Base-by-base conservation (phyloP, 1,140 invertebrate genomes). In the Linepithema humile region DNA sequence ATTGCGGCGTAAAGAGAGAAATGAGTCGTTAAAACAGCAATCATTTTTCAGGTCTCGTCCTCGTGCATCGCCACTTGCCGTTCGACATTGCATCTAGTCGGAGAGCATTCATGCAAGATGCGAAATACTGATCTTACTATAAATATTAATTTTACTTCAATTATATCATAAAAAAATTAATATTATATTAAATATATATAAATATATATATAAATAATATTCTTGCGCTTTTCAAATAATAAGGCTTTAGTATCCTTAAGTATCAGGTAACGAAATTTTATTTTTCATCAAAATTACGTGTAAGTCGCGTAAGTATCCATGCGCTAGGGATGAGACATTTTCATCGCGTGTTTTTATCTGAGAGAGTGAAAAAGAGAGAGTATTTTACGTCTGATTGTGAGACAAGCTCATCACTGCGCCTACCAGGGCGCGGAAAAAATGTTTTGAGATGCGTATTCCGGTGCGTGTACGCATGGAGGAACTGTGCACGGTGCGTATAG, bases 1-100 rank as follows among this genome's bases (percentile, higher is more conserved):
- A 85, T 85, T 80, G 78, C 69, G 82, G 35, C 64, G 35, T 12
- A 20, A 43, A 82, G 83, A 82, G 83, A 75, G 69, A 75, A 78
- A 62, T 59, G 86, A 73, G 62, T 85, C 69, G 53, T 50, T 83
- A 65, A 59, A 69, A 15, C 55, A 6, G 23, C 78, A 53, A 59
- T 87, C 57, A 60, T 87, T 85, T 85, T 84, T 87, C 85, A 84
- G 17, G 43, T 55, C 69, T 72, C 38, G 50, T 80, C 70, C 59
- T 23, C 12, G 29, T 29, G 23, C 35, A 29, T 53, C 32, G 29
- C 15, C 45, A 12, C 20, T 65, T 9, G 20, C 43, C 38, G 23
- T 60, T 38, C 50, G 70, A 59, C 32, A 23, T 29, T 29, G 23
- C 72, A 17, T 23, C 32, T 35, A 35, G 9, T 59, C 50, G 53